Evolutionary conservation across 1,140 invertebrate species (phyloP).

Genomic region (Scaptomyza montana): DNA sequence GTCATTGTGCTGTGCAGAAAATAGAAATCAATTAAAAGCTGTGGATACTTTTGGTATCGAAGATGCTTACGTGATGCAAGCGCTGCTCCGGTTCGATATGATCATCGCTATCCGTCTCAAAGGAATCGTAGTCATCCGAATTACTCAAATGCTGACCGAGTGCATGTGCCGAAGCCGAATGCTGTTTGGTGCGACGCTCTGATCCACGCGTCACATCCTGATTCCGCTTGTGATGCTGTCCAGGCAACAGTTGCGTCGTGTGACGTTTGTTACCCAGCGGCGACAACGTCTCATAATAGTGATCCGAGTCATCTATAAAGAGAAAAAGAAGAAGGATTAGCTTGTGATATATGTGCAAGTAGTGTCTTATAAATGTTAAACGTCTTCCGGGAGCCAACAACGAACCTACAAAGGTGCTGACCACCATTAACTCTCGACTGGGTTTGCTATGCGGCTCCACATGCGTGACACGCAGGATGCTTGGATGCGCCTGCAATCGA

Average conservation of each 20-base stretch:
- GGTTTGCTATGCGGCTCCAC: conserved; percentile 32
- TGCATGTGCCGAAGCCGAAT: conserved; percentile 65
- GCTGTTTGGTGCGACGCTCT: conserved; percentile 56
- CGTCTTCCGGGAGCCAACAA: conserved; percentile 7
- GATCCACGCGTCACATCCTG: conserved; percentile 38
- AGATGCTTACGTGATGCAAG: conserved; percentile 58
- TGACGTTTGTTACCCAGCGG: conserved; percentile 74
- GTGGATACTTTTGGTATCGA: neutral
- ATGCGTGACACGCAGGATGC: conserved; percentile 55
- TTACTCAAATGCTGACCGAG: conserved; percentile 58
- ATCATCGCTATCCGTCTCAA: conserved; percentile 87
- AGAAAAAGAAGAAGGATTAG: neutral
- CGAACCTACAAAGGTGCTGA: conserved; percentile 82
- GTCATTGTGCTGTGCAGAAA: conserved; percentile 78
- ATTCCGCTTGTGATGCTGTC: conserved; percentile 42
- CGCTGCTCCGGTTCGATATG: conserved; percentile 84
- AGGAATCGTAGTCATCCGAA: conserved; percentile 86
- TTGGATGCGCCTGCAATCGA: conserved; percentile 37
- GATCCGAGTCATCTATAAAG: conserved; percentile 85
- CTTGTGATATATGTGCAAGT: neutral
- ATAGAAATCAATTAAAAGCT: neutral
- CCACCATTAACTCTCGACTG: conserved; percentile 51
- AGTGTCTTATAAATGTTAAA: neutral
- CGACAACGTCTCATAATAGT: conserved; percentile 86
- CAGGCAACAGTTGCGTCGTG: conserved; percentile 55